Evolutionary conservation across 92 coral and sea anemone species (phyloP).

Genomic region (Muricea muricata): DNA sequence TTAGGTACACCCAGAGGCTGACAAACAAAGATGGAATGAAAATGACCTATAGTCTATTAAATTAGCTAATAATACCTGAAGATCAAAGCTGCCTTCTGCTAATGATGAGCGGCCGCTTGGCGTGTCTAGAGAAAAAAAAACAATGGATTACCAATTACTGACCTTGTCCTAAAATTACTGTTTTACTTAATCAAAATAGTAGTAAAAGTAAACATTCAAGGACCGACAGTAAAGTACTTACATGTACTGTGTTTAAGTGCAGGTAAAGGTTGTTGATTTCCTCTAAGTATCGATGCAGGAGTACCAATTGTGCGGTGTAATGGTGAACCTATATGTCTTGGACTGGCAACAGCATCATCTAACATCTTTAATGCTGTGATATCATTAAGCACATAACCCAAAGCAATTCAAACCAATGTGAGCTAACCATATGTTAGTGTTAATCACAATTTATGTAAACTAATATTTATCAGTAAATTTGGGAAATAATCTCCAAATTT

Average conservation of each 20-base stretch:
- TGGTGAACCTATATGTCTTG: conserved; percentile 82
- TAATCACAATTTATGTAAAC: no score
- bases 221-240: conserved; percentile 34
- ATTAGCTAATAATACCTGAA: no score
- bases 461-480: no score
- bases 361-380: conserved; percentile 76
- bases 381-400: no score
- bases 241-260: conserved; percentile 85
- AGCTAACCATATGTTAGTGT: not conserved
- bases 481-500: no score
- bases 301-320: conserved; percentile 75
- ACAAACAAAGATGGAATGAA: no score
- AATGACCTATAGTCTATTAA: no score
- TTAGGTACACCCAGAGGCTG: no score
- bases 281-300: conserved; percentile 79
- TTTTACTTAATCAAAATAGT: no score
- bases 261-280: conserved; percentile 55
- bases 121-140: conserved; percentile 74
- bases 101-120: conserved; percentile 90
- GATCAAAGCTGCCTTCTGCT: conserved; percentile 79
- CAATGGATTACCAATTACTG: no score
- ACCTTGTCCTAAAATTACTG: no score
- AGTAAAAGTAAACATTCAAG: not conserved
- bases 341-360: conserved; percentile 82
- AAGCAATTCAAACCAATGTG: not conserved